Percentiles rank a stretch among this genome's conserved stretches.
These are phyloP conservation scores for Ceratosolen fusciceps DNA, from an alignment of 1,140 invertebrate genomes.

Conservation along the genomic window DNA sequence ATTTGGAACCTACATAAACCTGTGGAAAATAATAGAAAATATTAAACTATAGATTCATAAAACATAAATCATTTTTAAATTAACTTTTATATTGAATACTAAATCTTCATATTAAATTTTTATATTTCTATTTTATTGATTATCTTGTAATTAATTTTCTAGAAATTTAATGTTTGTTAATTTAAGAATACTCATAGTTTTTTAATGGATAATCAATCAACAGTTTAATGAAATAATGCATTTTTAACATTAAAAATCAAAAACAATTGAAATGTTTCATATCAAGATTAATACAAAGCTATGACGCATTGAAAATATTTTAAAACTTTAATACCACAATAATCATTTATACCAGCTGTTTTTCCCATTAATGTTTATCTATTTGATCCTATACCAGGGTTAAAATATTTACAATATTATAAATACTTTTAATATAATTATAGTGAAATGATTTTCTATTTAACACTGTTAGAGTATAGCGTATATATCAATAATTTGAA, in stretches of 20 bases:
- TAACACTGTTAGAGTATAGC: too few species aligned
- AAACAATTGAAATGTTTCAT: slow-evolving; percentile 12
- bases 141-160: too few species aligned
- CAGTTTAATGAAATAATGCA: slow-evolving; percentile 45
- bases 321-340: slow-evolving; percentile 31
- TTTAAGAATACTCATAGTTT: slow-evolving; percentile 53
- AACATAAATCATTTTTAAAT: background rate
- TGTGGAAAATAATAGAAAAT: slow-evolving; percentile 55
- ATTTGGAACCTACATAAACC: slow-evolving; percentile 70
- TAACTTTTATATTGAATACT: background rate
- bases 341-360: slow-evolving; percentile 18
- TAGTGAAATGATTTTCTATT: too few species aligned
- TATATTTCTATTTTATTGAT: too few species aligned
- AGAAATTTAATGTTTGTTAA: too few species aligned
- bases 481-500: too few species aligned
- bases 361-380: background rate
- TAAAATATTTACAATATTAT: too few species aligned
- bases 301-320: slow-evolving; percentile 16
- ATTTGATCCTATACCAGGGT: too few species aligned
- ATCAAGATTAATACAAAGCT: slow-evolving; percentile 31
- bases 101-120: too few species aligned
- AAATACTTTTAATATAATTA: too few species aligned
- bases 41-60: too few species aligned
- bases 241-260: slow-evolving; percentile 41
- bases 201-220: slow-evolving; percentile 51